Conservation (phyloP, 2,888 invertebrate species). For the Tethea ocularis region DNA sequence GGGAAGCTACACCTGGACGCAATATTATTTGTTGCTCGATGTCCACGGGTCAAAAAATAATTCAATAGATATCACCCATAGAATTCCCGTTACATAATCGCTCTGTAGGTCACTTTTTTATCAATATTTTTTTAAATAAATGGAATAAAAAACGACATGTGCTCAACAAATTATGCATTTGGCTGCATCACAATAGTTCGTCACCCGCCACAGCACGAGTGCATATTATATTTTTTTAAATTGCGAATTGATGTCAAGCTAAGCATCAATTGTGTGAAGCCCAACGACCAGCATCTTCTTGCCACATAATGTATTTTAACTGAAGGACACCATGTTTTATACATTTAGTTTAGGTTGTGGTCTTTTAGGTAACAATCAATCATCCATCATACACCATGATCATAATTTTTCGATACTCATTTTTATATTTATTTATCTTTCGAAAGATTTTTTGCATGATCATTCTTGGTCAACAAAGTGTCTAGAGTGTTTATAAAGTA, state of each 20-base stretch:
- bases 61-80: constrained; percentile 71
- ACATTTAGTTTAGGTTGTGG: constrained; percentile 8
- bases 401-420: neutral
- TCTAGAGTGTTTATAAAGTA: too few species aligned
- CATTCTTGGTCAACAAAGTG: neutral
- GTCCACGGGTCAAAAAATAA: constrained; percentile 76
- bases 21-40: constrained; percentile 51
- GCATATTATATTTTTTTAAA: constrained; percentile 59
- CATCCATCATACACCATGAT: neutral
- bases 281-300: constrained; percentile 53
- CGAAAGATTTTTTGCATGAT: too few species aligned
- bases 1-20: constrained; percentile 74
- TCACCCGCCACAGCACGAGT: constrained; percentile 65
- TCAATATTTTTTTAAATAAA: constrained; percentile 44
- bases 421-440: neutral
- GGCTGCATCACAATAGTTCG: constrained; percentile 73
- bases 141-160: constrained; percentile 71
- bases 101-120: constrained; percentile 76
- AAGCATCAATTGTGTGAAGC: constrained; percentile 56
- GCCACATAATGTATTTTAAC: constrained; percentile 48
- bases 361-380: neutral
- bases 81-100: constrained; percentile 72
- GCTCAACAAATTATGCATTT: constrained; percentile 81
- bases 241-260: constrained; percentile 68
- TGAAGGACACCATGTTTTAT: constrained; percentile 16